phyloP scores from a whole-genome alignment of 2,113 vertebrate species.

The Cyprinus carpio region DNA sequence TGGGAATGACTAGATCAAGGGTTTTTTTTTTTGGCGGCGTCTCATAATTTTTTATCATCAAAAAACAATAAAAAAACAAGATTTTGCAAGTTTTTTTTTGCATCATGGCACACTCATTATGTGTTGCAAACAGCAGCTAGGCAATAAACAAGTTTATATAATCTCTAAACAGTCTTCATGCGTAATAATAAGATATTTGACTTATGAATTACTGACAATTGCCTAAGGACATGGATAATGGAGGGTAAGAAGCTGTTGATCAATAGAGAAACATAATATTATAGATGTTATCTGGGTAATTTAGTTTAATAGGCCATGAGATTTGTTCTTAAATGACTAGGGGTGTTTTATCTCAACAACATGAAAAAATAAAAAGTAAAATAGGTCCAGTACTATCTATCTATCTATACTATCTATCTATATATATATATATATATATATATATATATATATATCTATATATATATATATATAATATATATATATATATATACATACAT shows the following conservation, averaged over 20 bases:
- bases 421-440: too few relatives aligned
- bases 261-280: background rate
- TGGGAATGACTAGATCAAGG: background rate
- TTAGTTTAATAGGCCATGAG: background rate
- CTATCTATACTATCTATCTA: too few relatives aligned
- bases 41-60: background rate
- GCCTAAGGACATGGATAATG: background rate
- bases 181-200: constrained; percentile 20
- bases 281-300: constrained; percentile 17
- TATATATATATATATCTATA: too few relatives aligned
- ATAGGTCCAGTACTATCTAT: background rate
- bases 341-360: background rate
- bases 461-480: too few relatives aligned
- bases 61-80: background rate
- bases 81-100: constrained; percentile 15
- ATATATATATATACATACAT: too few relatives aligned
- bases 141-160: background rate
- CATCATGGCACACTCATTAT: background rate
- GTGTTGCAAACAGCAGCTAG: constrained; percentile 12
- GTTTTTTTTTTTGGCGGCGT: background rate
- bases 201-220: constrained; percentile 12
- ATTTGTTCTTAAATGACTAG: background rate
- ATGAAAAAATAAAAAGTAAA: background rate
- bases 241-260: background rate
- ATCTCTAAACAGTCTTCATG: background rate